Conservation (phyloP, 1,140 invertebrate genomes). For the Saxidomus purpurata region DNA sequence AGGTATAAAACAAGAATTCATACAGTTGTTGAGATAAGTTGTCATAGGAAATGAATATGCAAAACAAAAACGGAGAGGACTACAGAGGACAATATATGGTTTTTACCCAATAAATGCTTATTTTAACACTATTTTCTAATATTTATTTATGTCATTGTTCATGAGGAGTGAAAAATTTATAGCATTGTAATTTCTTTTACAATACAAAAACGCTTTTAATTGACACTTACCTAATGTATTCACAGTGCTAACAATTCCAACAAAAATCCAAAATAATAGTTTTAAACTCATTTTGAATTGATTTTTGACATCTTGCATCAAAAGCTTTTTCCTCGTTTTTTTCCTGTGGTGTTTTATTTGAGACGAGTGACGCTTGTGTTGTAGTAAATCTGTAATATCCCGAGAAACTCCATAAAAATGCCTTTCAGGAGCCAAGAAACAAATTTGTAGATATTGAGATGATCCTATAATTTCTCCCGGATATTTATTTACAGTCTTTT, state of each 20-base stretch:
- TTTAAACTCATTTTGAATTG: background rate
- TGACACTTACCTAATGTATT: too few species aligned
- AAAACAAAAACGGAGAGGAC: too few species aligned
- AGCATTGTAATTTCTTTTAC: too few species aligned
- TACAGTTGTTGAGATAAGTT: too few species aligned
- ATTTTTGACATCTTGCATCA: background rate
- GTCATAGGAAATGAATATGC: too few species aligned
- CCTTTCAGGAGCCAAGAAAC: background rate
- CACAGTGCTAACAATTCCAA: background rate
- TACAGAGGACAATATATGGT: too few species aligned
- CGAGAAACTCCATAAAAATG: background rate
- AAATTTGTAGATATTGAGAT: conserved; percentile 1
- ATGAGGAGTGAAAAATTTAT: too few species aligned
- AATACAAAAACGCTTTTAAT: too few species aligned
- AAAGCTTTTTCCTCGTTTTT: background rate
- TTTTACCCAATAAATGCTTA: too few species aligned
- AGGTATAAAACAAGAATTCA: too few species aligned
- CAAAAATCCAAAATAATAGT: background rate
- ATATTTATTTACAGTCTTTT: conserved; percentile 21
- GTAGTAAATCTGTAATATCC: background rate
- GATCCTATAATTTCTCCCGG: background rate
- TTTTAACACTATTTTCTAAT: too few species aligned
- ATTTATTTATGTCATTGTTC: too few species aligned
- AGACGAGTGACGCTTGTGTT: background rate
- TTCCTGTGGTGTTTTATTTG: background rate